A percentile compares a stretch with the other conserved stretches of the same genome.
Conservation (phyloP, 2,113 vertebrate genomes). For the Serilophus lunatus region DNA sequence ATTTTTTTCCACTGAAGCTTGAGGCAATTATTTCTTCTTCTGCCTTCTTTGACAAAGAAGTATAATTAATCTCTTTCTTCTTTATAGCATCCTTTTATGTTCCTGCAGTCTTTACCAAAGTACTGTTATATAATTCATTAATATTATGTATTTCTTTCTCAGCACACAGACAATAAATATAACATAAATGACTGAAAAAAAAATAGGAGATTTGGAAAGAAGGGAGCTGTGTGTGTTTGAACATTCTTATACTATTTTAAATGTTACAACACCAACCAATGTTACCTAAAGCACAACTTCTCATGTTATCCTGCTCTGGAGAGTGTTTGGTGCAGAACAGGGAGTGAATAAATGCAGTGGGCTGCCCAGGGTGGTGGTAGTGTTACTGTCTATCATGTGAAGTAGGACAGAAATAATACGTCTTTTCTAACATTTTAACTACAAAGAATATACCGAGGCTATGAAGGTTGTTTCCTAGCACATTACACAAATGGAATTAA, state of each 20-base stretch:
- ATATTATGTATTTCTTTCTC: slow-evolving; percentile 1
- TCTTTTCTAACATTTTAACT: too few relatives aligned
- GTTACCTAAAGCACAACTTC: neutral
- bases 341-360: neutral
- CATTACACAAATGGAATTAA: too few relatives aligned
- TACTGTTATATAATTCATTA: neutral
- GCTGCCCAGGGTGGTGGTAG: neutral
- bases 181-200: neutral
- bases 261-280: neutral
- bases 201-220: neutral
- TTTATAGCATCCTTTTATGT: slow-evolving; percentile 6
- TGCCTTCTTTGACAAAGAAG: neutral
- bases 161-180: neutral
- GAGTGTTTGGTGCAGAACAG: neutral
- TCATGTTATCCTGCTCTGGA: neutral
- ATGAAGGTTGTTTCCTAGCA: too few relatives aligned
- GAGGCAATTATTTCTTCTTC: slow-evolving; percentile 30
- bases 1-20: slow-evolving; percentile 10
- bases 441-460: too few relatives aligned
- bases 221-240: neutral
- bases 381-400: too few relatives aligned
- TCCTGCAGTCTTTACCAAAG: neutral
- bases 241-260: neutral
- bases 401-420: too few relatives aligned
- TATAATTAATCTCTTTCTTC: slow-evolving; percentile 18